Evolutionary conservation across 2,888 invertebrate genomes (phyloP).

Genomic region (Harpagoxenus sublaevis): DNA sequence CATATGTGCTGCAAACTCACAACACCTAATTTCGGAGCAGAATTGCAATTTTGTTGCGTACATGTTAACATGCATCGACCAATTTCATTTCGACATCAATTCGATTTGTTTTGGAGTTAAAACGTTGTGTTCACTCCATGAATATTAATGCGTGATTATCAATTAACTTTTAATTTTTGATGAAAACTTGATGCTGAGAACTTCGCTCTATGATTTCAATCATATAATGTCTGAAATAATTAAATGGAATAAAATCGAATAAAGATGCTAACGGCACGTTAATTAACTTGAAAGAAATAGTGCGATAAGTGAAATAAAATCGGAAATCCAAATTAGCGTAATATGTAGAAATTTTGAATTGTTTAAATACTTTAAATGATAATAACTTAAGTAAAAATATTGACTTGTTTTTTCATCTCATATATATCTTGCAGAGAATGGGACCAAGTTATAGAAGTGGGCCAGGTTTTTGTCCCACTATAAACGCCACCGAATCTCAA

Average conservation of each 20-base stretch:
- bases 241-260: neutral
- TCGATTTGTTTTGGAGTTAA: constrained; percentile 47
- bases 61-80: constrained; percentile 42
- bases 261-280: neutral
- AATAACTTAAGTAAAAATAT: neutral
- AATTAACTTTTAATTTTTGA: constrained; percentile 52
- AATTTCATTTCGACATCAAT: constrained; percentile 42
- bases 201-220: constrained; percentile 26
- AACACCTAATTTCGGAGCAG: constrained; percentile 25
- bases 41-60: constrained; percentile 46
- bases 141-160: constrained; percentile 48
- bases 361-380: too few relatives aligned
- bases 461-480: constrained; percentile 97
- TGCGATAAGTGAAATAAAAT: neutral
- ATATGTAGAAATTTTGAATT: neutral
- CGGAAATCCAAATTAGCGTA: neutral
- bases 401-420: neutral
- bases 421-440: constrained; percentile 88
- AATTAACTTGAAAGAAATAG: neutral
- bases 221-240: constrained; percentile 24
- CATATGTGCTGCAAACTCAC: constrained; percentile 20
- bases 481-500: constrained; percentile 95
- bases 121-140: constrained; percentile 18
- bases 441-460: constrained; percentile 98
- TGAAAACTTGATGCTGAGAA: constrained; percentile 20